These are phyloP conservation scores for Drosophila burlai DNA, from an alignment of 1,140 invertebrate genomes.

Conservation along the genomic window DNA sequence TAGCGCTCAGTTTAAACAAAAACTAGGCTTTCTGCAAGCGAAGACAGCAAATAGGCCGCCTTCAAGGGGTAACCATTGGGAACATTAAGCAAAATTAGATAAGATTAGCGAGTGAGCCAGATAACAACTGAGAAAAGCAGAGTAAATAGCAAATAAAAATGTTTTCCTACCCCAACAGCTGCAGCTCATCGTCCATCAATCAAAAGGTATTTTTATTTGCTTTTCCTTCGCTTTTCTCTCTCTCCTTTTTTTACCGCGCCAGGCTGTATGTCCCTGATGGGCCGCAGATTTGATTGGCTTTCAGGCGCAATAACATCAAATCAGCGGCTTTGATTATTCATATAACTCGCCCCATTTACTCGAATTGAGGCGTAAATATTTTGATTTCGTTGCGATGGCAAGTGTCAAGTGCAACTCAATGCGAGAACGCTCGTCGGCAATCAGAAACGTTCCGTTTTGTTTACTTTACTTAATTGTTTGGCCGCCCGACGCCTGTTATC, in stretches of 20 bases:
- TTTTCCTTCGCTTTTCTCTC: slow-evolving; percentile 1
- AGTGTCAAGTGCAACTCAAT: slow-evolving; percentile 45
- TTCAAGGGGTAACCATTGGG: slow-evolving; percentile 3
- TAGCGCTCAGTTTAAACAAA: neutral
- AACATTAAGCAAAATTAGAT: slow-evolving; percentile 15
- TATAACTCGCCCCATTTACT: slow-evolving; percentile 51
- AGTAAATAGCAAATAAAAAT: neutral
- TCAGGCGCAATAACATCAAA: slow-evolving; percentile 63
- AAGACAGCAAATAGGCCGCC: neutral
- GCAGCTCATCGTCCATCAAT: slow-evolving; percentile 50
- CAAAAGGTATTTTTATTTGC: slow-evolving; percentile 41
- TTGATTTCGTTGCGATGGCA: slow-evolving; percentile 54
- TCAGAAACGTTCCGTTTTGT: slow-evolving; percentile 17
- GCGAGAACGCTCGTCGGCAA: slow-evolving; percentile 14
- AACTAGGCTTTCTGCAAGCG: neutral
- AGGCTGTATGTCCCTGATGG: slow-evolving; percentile 16
- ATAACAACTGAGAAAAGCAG: slow-evolving; percentile 27
- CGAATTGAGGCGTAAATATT: slow-evolving; percentile 69
- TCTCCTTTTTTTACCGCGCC: neutral
- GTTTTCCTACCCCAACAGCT: slow-evolving; percentile 35
- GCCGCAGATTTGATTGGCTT: slow-evolving; percentile 55
- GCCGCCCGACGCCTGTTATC: slow-evolving; percentile 17
- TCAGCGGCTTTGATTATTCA: slow-evolving; percentile 36
- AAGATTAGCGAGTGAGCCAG: slow-evolving; percentile 10
- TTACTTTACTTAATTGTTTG: slow-evolving; percentile 44